phyloP scores from a whole-genome alignment of 2,797 vertebrate genomes.

The Danio choprae region DNA sequence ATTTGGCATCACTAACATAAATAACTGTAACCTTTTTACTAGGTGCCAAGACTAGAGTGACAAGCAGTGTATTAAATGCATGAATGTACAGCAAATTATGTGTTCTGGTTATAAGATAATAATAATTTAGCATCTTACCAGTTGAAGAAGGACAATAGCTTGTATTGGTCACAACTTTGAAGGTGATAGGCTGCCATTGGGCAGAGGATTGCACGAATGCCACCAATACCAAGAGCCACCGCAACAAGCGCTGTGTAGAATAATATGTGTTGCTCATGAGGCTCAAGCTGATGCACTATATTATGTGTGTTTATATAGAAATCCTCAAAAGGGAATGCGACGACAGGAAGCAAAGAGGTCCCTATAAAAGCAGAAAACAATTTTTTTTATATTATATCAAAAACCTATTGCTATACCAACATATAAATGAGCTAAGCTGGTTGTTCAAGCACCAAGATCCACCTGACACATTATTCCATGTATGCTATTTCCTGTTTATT shows the following conservation, averaged over 20 bases:
- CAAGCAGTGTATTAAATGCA: no score
- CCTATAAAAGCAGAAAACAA: constrained; percentile 70
- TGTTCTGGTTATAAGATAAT: not conserved
- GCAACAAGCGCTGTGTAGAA: constrained; percentile 86
- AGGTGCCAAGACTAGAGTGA: no score
- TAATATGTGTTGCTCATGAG: constrained; percentile 80
- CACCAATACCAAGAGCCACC: constrained; percentile 85
- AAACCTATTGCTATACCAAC: not conserved
- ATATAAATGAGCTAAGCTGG: not conserved
- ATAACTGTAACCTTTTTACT: no score
- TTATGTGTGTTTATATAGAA: constrained; percentile 83
- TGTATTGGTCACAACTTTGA: constrained; percentile 79
- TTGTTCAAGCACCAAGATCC: not conserved
- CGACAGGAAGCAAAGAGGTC: constrained; percentile 85
- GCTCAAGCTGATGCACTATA: constrained; percentile 76
- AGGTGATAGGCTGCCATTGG: constrained; percentile 83
- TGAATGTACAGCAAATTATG: not conserved
- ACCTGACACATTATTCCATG: not conserved
- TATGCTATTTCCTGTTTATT: not conserved
- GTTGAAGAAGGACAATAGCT: constrained; percentile 89
- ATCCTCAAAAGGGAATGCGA: constrained; percentile 92
- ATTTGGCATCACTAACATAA: no score
- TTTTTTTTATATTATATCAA: not conserved
- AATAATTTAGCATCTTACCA: constrained; percentile 77
- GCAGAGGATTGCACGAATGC: constrained; percentile 88